Base-by-base conservation (phyloP, 2,797 vertebrate genomes). In the Peromyscus melanophrys region DNA sequence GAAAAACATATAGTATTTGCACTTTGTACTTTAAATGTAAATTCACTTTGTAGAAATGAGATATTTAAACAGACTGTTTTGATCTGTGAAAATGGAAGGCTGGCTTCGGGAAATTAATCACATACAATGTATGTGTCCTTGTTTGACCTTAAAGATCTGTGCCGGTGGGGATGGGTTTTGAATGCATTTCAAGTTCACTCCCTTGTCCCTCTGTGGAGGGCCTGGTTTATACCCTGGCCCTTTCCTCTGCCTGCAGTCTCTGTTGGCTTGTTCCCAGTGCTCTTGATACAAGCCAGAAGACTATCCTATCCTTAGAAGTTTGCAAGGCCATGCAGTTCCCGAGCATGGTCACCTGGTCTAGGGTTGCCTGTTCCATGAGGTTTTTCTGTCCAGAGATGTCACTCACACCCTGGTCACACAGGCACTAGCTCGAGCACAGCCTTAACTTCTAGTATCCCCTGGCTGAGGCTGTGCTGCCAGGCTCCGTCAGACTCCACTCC, bases 1-100 rank as follows among this genome's bases (percentile, higher is more conserved):
- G 49, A 14, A 98, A 98, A 52, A 97, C 98, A 87, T 98, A 99
- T 99, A 99, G 99, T 99, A 99, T 99, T 99, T 99, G 99, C 99
- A 99, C 99, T 99, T 99, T 99, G 99, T 99, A 99, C 99, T 99
- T 99, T 99, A 99, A 99, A 99, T 99, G 99, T 99, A 99, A 99
- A 99, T 99, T 99, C 99, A 99, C 99, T 99, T 99, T 99, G 99
- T 99, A 99, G 99, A 99, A 99, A 99, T 98, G 98, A 99, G 99
- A 99, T 99, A 99, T 99, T 99, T 99, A 99, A 99, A 98, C 99
- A 99, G 99, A 99, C 99, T 98, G 99, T 99, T 97, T 99, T 98
- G 99, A 99, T 99, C 99, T 99, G 99, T 99, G 99, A 99, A 99
- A 99, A 98, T 98, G 98, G 98, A 97, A 99, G 99, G 99, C 99